phyloP scores from a whole-genome alignment of 2,888 invertebrate genomes.

The Leucozona laternaria region DNA sequence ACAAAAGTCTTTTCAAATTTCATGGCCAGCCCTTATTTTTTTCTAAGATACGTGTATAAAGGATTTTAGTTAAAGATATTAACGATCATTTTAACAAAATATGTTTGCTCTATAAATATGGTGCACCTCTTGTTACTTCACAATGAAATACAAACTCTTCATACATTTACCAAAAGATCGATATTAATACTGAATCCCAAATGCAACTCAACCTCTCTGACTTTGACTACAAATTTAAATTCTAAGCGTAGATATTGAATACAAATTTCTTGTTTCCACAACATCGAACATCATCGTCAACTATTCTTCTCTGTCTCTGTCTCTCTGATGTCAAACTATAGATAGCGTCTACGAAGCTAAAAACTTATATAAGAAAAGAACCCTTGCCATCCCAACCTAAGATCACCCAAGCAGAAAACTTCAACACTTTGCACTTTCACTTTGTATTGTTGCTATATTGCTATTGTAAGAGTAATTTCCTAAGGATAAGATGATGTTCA shows the following conservation, averaged over 20 bases:
- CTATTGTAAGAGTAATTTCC: conserved; percentile 41
- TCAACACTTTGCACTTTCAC: conserved; percentile 64
- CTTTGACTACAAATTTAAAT: conserved; percentile 38
- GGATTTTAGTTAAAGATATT: too few species aligned
- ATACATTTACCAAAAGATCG: not conserved
- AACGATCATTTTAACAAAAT: too few species aligned
- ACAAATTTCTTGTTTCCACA: conserved; percentile 63
- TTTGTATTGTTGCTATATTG: conserved; percentile 6
- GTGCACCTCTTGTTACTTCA: too few species aligned
- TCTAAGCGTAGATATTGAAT: conserved; percentile 51
- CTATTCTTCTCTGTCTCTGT: conserved; percentile 19
- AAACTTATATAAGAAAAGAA: not conserved
- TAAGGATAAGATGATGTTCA: conserved; percentile 52
- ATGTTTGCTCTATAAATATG: too few species aligned
- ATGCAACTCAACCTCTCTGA: not conserved
- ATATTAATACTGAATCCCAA: not conserved
- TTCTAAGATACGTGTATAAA: too few species aligned
- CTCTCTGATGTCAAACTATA: not conserved
- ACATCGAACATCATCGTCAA: conserved; percentile 45
- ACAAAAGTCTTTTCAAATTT: too few species aligned
- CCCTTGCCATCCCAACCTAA: not conserved
- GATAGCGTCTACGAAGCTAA: not conserved
- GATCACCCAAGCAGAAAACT: conserved; percentile 28
- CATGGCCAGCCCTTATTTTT: too few species aligned
- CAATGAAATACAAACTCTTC: too few species aligned